Base-by-base conservation (phyloP, 2,113 vertebrate genomes). In the Oryzias woworae region DNA sequence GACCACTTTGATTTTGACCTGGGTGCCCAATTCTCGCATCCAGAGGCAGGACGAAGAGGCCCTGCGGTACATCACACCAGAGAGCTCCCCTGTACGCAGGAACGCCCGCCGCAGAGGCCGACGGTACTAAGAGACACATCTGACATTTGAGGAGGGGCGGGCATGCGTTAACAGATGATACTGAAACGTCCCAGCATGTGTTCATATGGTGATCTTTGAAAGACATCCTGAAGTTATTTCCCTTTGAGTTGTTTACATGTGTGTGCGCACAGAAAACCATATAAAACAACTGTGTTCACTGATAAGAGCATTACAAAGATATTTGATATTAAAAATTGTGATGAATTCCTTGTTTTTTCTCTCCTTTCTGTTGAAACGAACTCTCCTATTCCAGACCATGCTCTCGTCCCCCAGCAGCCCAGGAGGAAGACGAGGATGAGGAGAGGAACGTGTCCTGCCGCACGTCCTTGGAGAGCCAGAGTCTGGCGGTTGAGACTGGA, bases 21-120 rank as follows among this genome's bases (percentile, higher is more conserved):
- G 97, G 97, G 95, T 99, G 81, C 97, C 97, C 8, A 99, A 98
- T 85, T 90, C 94, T 0, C 95, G 96, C 46, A 99, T 99, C 86
- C 95, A 97, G 91, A 85, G 92, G 76, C 96, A 98, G 89, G 97
- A 98, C 0, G 97, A 98, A 53, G 97, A 99, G 58, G 97, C 97
- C 0, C 80, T 98, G 73, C 95, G 97, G 42, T 99, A 96, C 77
- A 75, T 98, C 87, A 98, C 97, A 0, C 96, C 97, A 0, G 97
- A 99, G 88, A 93, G 94, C 91, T 99, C 96, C 4, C 97, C 96
- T 0, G 94, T 98, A n/a, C 95, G 89, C 17, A 94, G 91, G 59
- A 93, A 92, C 0, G 93, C 94, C 20, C 93, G 91, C 4, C 92
- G 89, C 2, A 85, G 94, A 5, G 82, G 85, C 69, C 79, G 88